A percentile compares a stretch with the other conserved stretches of the same genome.
Conservation (phyloP, 1,140 invertebrate genomes). For the Coenobita brevimanus region DNA sequence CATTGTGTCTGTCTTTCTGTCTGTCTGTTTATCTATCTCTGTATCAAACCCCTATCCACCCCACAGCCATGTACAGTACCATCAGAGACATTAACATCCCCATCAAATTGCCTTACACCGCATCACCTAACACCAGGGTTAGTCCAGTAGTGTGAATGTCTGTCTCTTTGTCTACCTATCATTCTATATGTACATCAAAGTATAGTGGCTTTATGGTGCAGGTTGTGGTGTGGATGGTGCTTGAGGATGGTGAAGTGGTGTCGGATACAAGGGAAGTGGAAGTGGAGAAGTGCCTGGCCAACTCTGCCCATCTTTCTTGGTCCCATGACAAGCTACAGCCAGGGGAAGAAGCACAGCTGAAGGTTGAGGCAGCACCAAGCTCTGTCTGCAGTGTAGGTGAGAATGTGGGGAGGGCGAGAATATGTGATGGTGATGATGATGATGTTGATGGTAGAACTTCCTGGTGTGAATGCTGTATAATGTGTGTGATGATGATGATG, state of each 20-base stretch:
- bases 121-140: conserved; percentile 8
- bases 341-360: not conserved
- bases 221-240: not conserved
- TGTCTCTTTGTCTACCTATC: too few species aligned
- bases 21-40: too few species aligned
- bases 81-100: conserved; percentile 15
- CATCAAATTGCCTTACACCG: not conserved
- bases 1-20: too few species aligned
- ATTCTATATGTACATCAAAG: too few species aligned
- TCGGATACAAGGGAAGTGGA: conserved; percentile 18
- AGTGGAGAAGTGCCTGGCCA: conserved; percentile 16
- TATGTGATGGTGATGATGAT: too few species aligned
- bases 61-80: too few species aligned
- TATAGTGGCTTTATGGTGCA: too few species aligned
- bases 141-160: too few species aligned
- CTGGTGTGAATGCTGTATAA: too few species aligned
- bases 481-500: too few species aligned
- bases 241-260: conserved; percentile 16
- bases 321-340: not conserved
- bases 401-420: not conserved
- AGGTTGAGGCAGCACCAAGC: not conserved
- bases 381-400: conserved; percentile 25
- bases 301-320: conserved; percentile 1
- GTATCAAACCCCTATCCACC: too few species aligned
- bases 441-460: too few species aligned